These are phyloP conservation scores for Furcifer pardalis DNA, from an alignment of 2,797 vertebrate genomes.

Conservation along the genomic window DNA sequence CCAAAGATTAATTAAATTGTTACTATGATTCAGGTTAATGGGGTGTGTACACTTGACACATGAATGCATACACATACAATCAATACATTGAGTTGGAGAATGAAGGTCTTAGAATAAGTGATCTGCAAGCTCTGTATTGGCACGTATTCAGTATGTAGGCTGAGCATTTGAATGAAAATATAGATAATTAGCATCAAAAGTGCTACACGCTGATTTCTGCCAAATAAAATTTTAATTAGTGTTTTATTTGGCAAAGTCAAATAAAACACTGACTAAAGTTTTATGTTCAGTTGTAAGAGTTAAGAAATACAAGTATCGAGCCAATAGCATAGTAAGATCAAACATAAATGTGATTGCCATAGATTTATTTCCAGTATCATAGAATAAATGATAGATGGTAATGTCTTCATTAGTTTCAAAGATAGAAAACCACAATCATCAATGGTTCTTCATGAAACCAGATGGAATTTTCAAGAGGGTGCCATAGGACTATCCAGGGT, in stretches of 20 bases:
- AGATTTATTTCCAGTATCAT: background rate
- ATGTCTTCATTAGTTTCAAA: background rate
- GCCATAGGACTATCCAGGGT: background rate
- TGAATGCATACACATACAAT: background rate
- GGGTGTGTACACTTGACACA: too few relatives aligned
- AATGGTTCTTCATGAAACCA: background rate
- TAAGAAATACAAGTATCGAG: background rate
- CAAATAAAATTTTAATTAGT: background rate
- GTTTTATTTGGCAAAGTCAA: too few relatives aligned
- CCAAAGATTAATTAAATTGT: conserved; percentile 14
- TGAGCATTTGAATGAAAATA: background rate
- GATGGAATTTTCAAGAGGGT: background rate
- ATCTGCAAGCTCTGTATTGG: background rate
- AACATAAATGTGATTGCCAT: background rate
- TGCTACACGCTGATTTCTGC: background rate
- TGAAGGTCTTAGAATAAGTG: background rate
- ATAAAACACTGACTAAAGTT: too few relatives aligned
- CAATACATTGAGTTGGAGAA: background rate
- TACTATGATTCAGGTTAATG: background rate
- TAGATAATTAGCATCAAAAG: background rate
- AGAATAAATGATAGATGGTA: background rate
- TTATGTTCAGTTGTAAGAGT: background rate
- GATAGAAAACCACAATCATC: background rate
- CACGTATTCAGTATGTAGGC: background rate
- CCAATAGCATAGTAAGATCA: background rate